These are phyloP conservation scores for Lates calcarifer DNA, from an alignment of 2,113 vertebrate species.

Conservation along the genomic window DNA sequence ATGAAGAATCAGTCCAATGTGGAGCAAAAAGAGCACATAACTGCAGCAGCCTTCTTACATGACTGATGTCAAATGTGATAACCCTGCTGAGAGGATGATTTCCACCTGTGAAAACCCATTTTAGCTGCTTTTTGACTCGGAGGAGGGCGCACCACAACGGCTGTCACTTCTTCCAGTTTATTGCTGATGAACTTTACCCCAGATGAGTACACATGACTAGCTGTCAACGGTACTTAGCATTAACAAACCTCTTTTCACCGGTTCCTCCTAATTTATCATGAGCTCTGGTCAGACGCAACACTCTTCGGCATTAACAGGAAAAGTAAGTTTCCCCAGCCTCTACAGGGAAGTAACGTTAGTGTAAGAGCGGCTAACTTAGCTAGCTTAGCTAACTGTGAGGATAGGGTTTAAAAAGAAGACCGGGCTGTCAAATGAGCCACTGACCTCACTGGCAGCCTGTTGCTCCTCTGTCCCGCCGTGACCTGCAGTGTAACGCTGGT, in stretches of 20 bases:
- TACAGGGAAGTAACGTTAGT: background rate
- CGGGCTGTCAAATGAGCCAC: constrained; percentile 24
- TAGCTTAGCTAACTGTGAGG: background rate
- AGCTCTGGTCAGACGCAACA: background rate
- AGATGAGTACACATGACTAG: background rate
- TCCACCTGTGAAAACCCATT: background rate
- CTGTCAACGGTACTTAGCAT: background rate
- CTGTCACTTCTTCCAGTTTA: background rate
- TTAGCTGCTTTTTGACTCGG: background rate
- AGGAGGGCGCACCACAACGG: background rate
- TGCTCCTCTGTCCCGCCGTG: constrained; percentile 8
- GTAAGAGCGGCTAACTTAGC: background rate
- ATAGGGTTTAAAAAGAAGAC: background rate
- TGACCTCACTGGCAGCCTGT: constrained; percentile 42
- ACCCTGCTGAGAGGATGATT: background rate
- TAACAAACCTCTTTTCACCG: background rate
- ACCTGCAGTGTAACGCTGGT: constrained; percentile 11
- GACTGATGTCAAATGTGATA: background rate
- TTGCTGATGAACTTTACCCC: constrained; percentile 57
- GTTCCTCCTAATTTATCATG: background rate
- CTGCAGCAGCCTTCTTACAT: background rate
- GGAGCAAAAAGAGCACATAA: background rate
- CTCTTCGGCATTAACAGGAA: background rate
- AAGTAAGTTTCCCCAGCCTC: background rate
- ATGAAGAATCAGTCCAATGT: background rate